Conservation (phyloP, 2,888 invertebrate genomes). For the Dryadula phaetusa region DNA sequence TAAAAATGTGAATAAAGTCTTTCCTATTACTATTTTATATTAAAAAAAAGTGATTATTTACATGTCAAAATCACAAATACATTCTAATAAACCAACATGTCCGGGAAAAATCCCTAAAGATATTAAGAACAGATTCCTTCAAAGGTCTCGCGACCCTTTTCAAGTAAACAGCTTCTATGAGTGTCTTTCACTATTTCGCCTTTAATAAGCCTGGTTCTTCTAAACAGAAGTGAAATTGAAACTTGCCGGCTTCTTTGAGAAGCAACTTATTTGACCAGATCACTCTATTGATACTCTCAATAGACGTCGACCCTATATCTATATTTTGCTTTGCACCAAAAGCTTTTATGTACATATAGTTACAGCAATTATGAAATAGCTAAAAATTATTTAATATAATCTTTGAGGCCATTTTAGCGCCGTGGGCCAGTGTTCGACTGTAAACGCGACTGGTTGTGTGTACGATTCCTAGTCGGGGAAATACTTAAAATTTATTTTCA, state of each 20-base stretch:
- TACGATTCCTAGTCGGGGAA: too few relatives aligned
- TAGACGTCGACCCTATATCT: background rate
- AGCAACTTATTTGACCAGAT: slow-evolving; percentile 32
- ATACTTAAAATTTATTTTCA: too few relatives aligned
- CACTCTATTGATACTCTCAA: slow-evolving; percentile 25
- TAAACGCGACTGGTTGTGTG: too few relatives aligned
- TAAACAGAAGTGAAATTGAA: slow-evolving; percentile 37
- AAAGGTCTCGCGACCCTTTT: slow-evolving; percentile 53
- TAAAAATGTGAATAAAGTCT: too few relatives aligned
- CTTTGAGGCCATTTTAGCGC: too few relatives aligned
- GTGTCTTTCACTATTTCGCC: slow-evolving; percentile 51
- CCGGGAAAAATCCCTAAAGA: slow-evolving; percentile 56
- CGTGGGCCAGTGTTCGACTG: too few relatives aligned
- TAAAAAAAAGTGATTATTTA: background rate
- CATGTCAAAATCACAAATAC: background rate
- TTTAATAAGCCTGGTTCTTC: slow-evolving; percentile 43
- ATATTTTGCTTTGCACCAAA: background rate
- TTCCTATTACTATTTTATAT: background rate
- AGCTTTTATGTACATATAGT: background rate
- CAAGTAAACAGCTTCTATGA: slow-evolving; percentile 57
- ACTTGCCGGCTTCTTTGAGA: slow-evolving; percentile 33
- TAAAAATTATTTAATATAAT: too few relatives aligned
- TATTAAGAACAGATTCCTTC: slow-evolving; percentile 56
- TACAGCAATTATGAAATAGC: too few relatives aligned
- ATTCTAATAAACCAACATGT: background rate